Evolutionary conservation across 1,140 invertebrate genomes (phyloP).

Genomic region (Cydia pomonella): DNA sequence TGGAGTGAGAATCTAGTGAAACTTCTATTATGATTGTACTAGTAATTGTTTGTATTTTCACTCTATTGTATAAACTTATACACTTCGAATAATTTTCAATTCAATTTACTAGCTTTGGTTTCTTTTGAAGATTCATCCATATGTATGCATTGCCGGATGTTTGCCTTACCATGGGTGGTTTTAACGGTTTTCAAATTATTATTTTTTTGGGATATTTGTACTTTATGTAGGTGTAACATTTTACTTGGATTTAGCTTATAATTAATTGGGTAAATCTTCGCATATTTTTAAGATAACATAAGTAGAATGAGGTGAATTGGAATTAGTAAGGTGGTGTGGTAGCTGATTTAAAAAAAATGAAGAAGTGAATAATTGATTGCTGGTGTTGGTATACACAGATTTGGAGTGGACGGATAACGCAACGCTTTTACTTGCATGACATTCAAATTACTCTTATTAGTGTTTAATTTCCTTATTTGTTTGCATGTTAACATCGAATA

Average conservation of each 20-base stretch:
- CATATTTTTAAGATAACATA: neutral
- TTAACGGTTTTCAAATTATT: neutral
- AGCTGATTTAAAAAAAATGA: neutral
- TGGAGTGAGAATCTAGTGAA: no score
- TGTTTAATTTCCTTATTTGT: neutral
- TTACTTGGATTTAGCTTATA: neutral
- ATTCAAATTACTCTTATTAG: neutral
- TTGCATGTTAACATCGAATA: neutral
- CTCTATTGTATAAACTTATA: no score
- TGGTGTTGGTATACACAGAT: conserved; percentile 14
- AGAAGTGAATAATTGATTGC: neutral
- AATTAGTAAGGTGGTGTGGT: neutral
- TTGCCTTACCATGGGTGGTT: neutral
- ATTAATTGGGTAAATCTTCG: neutral
- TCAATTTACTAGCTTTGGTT: no score
- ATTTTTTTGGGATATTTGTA: no score
- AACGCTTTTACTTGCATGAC: neutral
- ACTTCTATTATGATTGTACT: no score
- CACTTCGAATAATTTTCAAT: neutral
- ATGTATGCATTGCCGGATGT: neutral
- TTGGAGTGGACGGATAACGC: conserved; percentile 10
- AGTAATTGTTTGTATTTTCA: no score
- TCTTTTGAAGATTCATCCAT: neutral
- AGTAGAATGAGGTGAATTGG: neutral
- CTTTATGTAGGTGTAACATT: no score